These are phyloP conservation scores for Oryzias javanicus DNA, from an alignment of 2,113 vertebrate species.

Conservation along the genomic window DNA sequence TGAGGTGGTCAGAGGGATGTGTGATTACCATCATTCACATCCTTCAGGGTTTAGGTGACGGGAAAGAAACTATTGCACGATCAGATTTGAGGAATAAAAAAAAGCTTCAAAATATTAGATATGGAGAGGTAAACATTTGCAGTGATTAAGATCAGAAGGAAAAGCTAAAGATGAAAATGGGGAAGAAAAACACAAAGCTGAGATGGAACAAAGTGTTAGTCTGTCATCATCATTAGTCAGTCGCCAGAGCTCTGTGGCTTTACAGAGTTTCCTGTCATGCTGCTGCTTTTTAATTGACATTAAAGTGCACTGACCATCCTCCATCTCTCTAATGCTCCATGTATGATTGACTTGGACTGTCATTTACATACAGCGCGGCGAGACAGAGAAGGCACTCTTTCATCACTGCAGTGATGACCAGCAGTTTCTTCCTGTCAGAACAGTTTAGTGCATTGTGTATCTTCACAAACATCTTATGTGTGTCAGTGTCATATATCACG, in stretches of 20 bases:
- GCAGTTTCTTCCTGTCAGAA: slow-evolving; percentile 17
- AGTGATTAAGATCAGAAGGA: slow-evolving; percentile 1
- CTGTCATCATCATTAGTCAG: slow-evolving; percentile 47
- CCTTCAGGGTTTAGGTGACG: slow-evolving; percentile 20
- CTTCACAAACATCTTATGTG: slow-evolving; percentile 25
- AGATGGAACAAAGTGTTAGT: slow-evolving; percentile 22
- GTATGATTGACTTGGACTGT: slow-evolving; percentile 42
- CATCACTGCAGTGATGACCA: slow-evolving; percentile 29
- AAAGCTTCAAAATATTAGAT: slow-evolving; percentile 9
- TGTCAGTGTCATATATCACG: slow-evolving; percentile 45
- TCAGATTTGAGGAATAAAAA: slow-evolving; percentile 20
- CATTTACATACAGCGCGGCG: slow-evolving; percentile 24
- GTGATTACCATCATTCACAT: slow-evolving; percentile 56
- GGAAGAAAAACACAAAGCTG: slow-evolving; percentile 15
- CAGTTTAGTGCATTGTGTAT: slow-evolving; percentile 28
- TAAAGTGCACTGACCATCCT: slow-evolving; percentile 62
- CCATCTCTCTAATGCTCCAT: slow-evolving; percentile 19
- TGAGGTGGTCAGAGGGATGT: slow-evolving; percentile 56
- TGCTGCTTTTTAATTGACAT: slow-evolving; percentile 74
- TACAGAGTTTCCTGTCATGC: slow-evolving; percentile 69
- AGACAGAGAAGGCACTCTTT: slow-evolving; percentile 33
- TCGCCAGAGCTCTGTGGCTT: slow-evolving; percentile 63
- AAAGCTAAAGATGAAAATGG: slow-evolving; percentile 6
- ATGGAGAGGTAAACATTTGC: neutral
- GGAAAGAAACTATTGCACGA: slow-evolving; percentile 31